Evolutionary conservation across 1,140 invertebrate genomes (phyloP).

Genomic region (Rhagoletis pomonella): DNA sequence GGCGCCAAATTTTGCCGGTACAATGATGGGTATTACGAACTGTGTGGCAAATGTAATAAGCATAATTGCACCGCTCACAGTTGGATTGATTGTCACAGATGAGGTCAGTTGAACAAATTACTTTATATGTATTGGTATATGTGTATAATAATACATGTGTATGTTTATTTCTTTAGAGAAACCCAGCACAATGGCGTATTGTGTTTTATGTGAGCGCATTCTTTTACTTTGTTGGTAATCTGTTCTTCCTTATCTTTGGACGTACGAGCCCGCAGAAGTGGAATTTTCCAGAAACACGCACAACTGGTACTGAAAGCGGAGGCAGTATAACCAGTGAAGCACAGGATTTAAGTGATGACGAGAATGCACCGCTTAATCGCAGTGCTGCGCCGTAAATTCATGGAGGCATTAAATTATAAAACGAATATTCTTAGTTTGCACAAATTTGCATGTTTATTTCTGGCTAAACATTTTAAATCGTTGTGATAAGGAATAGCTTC

Average conservation of each 20-base stretch:
- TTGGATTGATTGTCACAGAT: conserved; percentile 80
- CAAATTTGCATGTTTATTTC: background rate
- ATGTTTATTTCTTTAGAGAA: conserved; percentile 69
- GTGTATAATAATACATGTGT: background rate
- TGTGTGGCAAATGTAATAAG: conserved; percentile 84
- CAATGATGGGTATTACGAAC: conserved; percentile 83
- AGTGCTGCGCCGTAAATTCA: background rate
- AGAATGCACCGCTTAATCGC: conserved; percentile 38
- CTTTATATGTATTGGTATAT: background rate
- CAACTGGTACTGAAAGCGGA: background rate
- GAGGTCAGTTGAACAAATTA: conserved; percentile 74
- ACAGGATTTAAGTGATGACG: background rate
- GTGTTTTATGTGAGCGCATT: conserved; percentile 85
- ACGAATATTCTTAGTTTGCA: background rate
- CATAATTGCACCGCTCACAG: conserved; percentile 82
- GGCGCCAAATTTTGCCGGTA: conserved; percentile 85
- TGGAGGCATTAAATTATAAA: background rate
- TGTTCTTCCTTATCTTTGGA: conserved; percentile 82
- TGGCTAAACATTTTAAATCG: background rate
- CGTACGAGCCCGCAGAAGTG: conserved; percentile 79
- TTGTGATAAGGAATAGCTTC: background rate
- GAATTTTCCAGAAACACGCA: conserved; percentile 75
- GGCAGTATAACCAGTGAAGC: background rate
- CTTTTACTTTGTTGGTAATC: conserved; percentile 81
- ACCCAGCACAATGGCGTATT: conserved; percentile 81